Evolutionary conservation across 2,113 vertebrate species (phyloP).

Genomic region (Clupea harengus): DNA sequence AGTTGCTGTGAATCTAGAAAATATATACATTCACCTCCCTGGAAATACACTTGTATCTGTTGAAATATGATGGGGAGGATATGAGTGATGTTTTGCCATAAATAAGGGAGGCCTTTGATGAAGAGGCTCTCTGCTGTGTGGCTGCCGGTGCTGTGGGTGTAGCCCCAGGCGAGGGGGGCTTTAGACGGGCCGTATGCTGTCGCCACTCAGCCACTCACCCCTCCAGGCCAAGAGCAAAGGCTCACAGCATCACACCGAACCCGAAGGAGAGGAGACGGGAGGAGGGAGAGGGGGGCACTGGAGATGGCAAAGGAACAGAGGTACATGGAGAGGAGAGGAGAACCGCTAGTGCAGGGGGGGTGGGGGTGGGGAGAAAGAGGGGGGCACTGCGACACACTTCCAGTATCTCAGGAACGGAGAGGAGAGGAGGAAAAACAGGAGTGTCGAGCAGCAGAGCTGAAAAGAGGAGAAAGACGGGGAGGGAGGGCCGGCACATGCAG

Average conservation of each 20-base stretch:
- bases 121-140: slow-evolving; percentile 27
- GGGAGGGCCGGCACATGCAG: neutral
- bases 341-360: neutral
- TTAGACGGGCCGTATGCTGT: slow-evolving; percentile 38
- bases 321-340: neutral
- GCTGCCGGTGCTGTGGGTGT: slow-evolving; percentile 26
- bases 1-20: neutral
- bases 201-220: slow-evolving; percentile 32
- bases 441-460: neutral
- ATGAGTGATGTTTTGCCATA: slow-evolving; percentile 34
- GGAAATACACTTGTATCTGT: neutral
- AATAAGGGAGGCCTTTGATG: slow-evolving; percentile 41
- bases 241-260: neutral
- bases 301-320: neutral
- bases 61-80: slow-evolving; percentile 18
- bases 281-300: neutral
- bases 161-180: slow-evolving; percentile 26
- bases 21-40: neutral
- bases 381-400: neutral
- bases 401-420: neutral
- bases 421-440: neutral
- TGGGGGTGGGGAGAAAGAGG: neutral
- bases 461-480: neutral
- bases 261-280: neutral
- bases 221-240: neutral